Evolutionary conservation across 2,113 vertebrate species (phyloP).

Genomic region (Tamias sibiricus): DNA sequence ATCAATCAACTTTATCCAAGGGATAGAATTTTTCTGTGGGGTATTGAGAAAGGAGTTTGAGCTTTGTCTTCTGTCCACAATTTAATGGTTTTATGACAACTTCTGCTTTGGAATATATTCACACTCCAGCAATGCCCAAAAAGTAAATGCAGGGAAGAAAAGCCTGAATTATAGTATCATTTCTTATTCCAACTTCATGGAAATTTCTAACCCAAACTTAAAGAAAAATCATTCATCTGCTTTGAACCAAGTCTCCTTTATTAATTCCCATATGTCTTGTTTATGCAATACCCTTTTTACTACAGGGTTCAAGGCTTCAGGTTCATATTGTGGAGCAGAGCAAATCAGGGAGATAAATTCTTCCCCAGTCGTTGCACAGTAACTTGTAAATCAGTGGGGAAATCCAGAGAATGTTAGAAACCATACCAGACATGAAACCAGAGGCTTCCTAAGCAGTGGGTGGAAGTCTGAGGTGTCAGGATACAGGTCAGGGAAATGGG

Average conservation of each 20-base stretch:
- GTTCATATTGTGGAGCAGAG: neutral
- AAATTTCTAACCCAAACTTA: slow-evolving; percentile 2
- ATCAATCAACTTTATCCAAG: neutral
- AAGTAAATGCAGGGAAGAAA: slow-evolving; percentile 14
- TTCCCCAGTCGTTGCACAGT: neutral
- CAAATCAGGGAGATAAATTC: slow-evolving; percentile 27
- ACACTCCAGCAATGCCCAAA: neutral
- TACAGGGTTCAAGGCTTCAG: neutral
- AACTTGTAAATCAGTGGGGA: slow-evolving; percentile 5
- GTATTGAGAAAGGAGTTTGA: neutral
- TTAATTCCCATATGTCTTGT: neutral
- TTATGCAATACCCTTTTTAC: neutral
- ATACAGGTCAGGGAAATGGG: neutral
- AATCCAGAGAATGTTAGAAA: neutral
- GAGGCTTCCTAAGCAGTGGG: neutral
- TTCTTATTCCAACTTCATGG: slow-evolving; percentile 21
- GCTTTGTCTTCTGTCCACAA: neutral
- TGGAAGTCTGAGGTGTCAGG: neutral
- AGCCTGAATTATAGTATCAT: neutral
- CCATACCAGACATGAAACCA: neutral
- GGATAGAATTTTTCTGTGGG: neutral
- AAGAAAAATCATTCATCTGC: neutral
- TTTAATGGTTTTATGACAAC: neutral
- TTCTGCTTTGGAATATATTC: slow-evolving; percentile 7
- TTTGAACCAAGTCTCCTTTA: neutral